Evolutionary conservation across 2,888 invertebrate species (phyloP), one percentile per base, ranked within the genome.

Genomic region (Rhogogaster chlorosoma): DNA sequence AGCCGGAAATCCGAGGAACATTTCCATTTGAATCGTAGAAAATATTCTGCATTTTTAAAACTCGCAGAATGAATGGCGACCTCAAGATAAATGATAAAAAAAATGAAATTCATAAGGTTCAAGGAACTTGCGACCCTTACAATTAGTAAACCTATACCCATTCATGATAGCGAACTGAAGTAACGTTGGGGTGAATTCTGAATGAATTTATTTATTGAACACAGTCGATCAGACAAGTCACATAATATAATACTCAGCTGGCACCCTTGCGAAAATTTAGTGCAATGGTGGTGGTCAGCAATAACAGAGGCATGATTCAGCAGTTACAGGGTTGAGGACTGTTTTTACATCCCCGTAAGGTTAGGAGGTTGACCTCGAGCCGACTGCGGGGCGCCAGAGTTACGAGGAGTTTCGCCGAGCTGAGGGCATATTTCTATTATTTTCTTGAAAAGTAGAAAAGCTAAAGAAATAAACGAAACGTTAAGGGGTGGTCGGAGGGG

Each of bases 361-460:
- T 75, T 45, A 75, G 75, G 75, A 38, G 75, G 15, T 38, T 75
- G 75, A 75, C 75, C 75, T 75, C 26, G 75, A 26, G 45, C 45
- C 45, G 42, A 45, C 75, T 38, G 26, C 42, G 42, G 45, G 75
- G 70, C 75, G 75, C 75, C 75, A 42, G 29, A 45, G 75, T 36
- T 45, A 26, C 75, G 75, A 75, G 12, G 75, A 75, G 75, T 53
- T 77, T 78, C 36, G 10, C 32, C 53, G 2, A 45, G 45, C 78
- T 18, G 78, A 78, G 29, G 45, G n/a, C 53, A 32, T 49, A 78
- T 49, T 78, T 78, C n/a, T 78, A 78, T 78, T 49, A 78, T 78
- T 78, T 36, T 78, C 53, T 78, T 53, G 78, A 53, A 57, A 75
- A 75, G 42, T 75, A 75, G 42, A 75, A 71, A n/a, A 75, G 75